Conservation (phyloP, 2,113 vertebrate genomes). For the Hypanus sabinus region DNA sequence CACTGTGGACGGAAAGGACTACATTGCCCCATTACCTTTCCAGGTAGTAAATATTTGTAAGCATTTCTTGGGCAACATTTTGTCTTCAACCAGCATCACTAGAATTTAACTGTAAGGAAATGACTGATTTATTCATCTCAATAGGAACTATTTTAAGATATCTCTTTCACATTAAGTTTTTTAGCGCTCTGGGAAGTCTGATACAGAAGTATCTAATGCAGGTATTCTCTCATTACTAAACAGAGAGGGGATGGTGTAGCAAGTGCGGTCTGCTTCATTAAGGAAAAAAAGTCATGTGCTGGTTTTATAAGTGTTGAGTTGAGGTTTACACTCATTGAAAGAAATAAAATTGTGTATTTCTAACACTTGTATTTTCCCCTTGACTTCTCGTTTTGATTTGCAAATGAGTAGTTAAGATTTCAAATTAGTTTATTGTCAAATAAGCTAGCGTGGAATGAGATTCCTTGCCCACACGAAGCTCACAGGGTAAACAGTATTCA, state of each 20-base stretch:
- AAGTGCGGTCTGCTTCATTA: not conserved
- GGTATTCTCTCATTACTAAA: not conserved
- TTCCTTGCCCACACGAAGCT: too few relatives aligned
- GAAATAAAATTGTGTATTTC: not conserved
- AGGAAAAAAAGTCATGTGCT: not conserved
- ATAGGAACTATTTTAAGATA: not conserved
- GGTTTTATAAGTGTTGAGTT: not conserved
- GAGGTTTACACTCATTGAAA: not conserved
- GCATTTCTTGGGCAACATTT: not conserved
- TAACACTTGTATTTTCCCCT: not conserved
- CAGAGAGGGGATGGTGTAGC: not conserved
- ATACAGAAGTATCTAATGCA: not conserved
- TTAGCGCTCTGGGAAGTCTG: not conserved
- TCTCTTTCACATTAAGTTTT: not conserved
- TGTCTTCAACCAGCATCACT: not conserved
- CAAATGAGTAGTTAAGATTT: not conserved
- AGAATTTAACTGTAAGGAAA: not conserved
- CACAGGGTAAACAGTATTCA: too few relatives aligned
- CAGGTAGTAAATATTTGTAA: conserved; percentile 61
- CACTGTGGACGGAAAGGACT: conserved; percentile 86
- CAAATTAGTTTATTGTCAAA: too few relatives aligned
- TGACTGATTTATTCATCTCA: not conserved
- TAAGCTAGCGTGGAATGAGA: too few relatives aligned
- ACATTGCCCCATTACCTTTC: conserved; percentile 87
- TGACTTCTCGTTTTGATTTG: not conserved